Percentiles rank a stretch among this genome's conserved stretches.
Conservation (phyloP, 2,113 vertebrate species). For the Onychostruthus taczanowskii region DNA sequence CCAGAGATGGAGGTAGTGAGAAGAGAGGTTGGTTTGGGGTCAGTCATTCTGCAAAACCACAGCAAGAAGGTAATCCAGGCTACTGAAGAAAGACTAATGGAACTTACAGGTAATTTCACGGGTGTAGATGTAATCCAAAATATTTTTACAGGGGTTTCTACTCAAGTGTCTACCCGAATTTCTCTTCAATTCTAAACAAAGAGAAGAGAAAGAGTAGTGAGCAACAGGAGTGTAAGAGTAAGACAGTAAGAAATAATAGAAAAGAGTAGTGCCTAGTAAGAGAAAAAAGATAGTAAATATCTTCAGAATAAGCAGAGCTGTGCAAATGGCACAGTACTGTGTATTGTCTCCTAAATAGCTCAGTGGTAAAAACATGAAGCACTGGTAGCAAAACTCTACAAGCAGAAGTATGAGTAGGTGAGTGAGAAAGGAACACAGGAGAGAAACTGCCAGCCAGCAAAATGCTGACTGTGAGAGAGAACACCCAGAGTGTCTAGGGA, state of each 20-base stretch:
- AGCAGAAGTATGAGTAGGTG: background rate
- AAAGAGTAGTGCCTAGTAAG: background rate
- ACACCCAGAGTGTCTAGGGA: background rate
- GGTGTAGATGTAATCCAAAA: background rate
- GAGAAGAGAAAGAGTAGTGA: background rate
- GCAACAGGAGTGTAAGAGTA: background rate
- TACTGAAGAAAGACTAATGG: background rate
- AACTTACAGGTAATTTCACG: background rate
- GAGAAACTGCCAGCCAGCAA: background rate
- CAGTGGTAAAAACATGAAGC: background rate
- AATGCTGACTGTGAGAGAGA: background rate
- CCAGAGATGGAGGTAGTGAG: background rate
- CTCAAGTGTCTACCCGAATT: background rate
- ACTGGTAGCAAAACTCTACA: background rate
- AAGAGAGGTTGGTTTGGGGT: background rate
- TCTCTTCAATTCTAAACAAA: background rate
- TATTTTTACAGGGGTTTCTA: background rate
- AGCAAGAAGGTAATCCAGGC: background rate
- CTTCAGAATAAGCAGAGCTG: background rate
- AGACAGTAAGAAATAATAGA: background rate
- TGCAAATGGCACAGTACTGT: background rate
- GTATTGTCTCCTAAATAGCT: background rate
- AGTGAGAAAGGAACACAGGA: background rate
- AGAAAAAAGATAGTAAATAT: background rate
- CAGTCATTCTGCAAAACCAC: background rate